These are phyloP conservation scores for Piscicola geometra DNA, from an alignment of 2,888 invertebrate genomes.

Conservation along the genomic window DNA sequence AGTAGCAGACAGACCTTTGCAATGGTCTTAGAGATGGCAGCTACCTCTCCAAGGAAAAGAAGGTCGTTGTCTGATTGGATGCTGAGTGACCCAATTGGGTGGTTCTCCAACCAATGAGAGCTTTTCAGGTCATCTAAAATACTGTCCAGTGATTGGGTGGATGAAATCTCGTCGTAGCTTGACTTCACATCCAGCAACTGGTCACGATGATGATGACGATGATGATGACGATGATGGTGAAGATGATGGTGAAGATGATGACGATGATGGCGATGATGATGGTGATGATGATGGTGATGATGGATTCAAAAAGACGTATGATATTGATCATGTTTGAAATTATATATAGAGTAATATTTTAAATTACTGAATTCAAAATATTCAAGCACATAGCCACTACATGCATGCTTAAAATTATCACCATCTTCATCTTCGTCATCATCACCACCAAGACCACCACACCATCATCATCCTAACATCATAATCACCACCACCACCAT, in stretches of 20 bases:
- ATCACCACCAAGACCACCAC: no score
- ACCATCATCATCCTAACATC: slow-evolving; percentile 9
- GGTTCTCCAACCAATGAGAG: slow-evolving; percentile 24
- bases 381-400: no score
- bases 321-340: no score
- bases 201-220: no score
- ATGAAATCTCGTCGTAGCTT: slow-evolving; percentile 43
- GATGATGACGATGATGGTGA: no score
- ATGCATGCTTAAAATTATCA: no score
- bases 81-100: slow-evolving; percentile 43
- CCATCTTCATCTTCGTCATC: no score
- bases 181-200: slow-evolving; percentile 51
- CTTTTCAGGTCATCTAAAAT: slow-evolving; percentile 2
- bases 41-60: slow-evolving; percentile 49
- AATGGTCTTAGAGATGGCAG: slow-evolving; percentile 50
- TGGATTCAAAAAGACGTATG: not conserved
- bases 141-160: slow-evolving; percentile 9
- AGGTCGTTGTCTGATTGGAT: slow-evolving; percentile 46
- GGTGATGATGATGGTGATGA: no score
- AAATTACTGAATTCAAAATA: no score
- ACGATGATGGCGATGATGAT: no score
- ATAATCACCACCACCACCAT: slow-evolving; percentile 4
- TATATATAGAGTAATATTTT: no score
- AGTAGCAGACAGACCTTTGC: slow-evolving; percentile 47
- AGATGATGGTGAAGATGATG: no score